Conservation (phyloP, 2,888 invertebrate genomes). For the Sthenelais limicola region DNA sequence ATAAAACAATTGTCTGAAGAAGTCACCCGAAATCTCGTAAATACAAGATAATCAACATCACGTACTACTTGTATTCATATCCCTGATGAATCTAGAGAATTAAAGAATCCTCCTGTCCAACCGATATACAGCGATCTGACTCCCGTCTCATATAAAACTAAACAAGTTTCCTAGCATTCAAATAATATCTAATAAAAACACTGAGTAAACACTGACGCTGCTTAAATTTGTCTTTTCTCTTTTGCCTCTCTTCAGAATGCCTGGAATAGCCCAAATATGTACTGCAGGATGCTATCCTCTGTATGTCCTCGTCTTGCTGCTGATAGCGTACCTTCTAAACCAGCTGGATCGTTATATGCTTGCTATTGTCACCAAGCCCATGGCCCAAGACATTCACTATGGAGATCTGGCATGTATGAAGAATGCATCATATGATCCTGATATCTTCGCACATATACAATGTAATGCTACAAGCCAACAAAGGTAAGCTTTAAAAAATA, state of each 20-base stretch:
- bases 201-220: too few relatives aligned
- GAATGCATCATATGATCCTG: conserved; percentile 54
- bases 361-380: conserved; percentile 64
- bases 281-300: conserved; percentile 56
- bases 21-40: too few relatives aligned
- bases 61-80: too few relatives aligned
- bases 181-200: too few relatives aligned
- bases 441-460: background rate
- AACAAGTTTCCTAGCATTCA: too few relatives aligned
- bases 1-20: too few relatives aligned
- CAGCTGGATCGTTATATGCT: conserved; percentile 66
- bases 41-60: too few relatives aligned
- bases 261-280: background rate
- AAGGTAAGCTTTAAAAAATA: too few relatives aligned
- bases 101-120: too few relatives aligned
- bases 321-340: conserved; percentile 67
- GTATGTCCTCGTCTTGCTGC: conserved; percentile 63
- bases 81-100: too few relatives aligned
- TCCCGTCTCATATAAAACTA: too few relatives aligned
- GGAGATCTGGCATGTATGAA: conserved; percentile 65
- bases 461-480: background rate
- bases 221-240: background rate
- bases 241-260: conserved; percentile 1
- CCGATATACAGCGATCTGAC: too few relatives aligned
- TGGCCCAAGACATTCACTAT: conserved; percentile 68